Evolutionary conservation across 2,113 vertebrate genomes (phyloP), one percentile per base, ranked within the genome.

Genomic region (Suricata suricatta): DNA sequence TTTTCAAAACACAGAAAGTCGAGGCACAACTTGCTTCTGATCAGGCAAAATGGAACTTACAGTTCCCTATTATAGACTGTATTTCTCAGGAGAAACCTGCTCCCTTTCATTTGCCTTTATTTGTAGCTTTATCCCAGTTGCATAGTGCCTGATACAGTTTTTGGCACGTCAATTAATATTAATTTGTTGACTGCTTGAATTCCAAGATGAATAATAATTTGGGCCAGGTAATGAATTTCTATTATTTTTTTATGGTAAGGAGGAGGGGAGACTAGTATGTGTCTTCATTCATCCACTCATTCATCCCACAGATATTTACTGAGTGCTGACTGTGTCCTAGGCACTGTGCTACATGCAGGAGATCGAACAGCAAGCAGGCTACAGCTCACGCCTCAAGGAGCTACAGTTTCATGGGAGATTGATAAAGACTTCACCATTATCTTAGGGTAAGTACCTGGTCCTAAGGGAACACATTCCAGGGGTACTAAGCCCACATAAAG

Each of bases 151-250:
- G 91, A 79, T 87, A 79, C 41, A 83, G 91, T 93, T 96, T 96
- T 97, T 83, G 71, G 60, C 79, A 93, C 15, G 57, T 86, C 74
- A 84, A 77, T 96, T 91, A 95, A 76, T 86, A 76, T 81, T 95
- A 95, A 96, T 97, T 97, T 92, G 76, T 96, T 96, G 95, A 98
- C 90, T 96, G 86, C 90, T 66, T 98, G 38, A n/a, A 85, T 96
- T 93, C 76, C 85, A 92, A 97, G 80, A 77, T 92, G 96, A 95
- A 92, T 90, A 92, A 94, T 95, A 97, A 97, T 95, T 96, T 85
- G 87, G 35, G 19, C 33, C 71, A 94, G 90, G 80, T 97, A 94
- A 97, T 93, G 94, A 81, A 92, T 97, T 97, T 94, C 71, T 93
- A 93, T 95, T 95, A 95, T 82, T 95, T 97, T 87, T 14, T 63